phyloP scores from a whole-genome alignment of 2,888 invertebrate genomes.

The Dysmachus trigonus region DNA sequence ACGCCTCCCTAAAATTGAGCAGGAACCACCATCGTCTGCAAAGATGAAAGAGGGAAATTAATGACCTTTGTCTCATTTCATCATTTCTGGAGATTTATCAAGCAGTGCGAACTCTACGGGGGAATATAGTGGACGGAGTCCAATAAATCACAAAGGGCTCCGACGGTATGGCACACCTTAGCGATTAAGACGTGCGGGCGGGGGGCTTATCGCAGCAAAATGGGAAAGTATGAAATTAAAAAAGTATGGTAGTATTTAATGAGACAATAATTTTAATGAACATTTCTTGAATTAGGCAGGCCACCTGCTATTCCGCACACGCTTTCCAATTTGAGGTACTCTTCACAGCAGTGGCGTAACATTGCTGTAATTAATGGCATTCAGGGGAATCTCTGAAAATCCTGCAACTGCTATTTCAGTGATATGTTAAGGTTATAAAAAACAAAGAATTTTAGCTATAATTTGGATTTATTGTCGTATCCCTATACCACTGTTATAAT shows the following conservation, averaged over 20 bases:
- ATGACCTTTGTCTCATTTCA: constrained; percentile 44
- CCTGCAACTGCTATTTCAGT: neutral
- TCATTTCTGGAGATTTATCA: constrained; percentile 46
- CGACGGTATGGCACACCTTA: constrained; percentile 2
- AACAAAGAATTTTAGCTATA: neutral
- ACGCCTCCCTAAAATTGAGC: neutral
- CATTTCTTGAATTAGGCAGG: neutral
- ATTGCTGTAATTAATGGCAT: neutral
- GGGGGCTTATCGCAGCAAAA: neutral
- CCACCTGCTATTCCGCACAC: neutral
- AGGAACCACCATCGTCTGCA: neutral
- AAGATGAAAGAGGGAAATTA: constrained; percentile 35
- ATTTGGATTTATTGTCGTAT: neutral
- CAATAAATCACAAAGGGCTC: constrained; percentile 16
- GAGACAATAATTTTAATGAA: constrained; percentile 30
- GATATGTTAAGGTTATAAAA: neutral
- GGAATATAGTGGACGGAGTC: constrained; percentile 1
- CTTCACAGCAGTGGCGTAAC: neutral
- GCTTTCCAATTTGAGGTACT: neutral
- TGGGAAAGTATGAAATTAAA: constrained; percentile 30
- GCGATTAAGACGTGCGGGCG: neutral
- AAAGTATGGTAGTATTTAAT: neutral
- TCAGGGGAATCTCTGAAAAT: neutral
- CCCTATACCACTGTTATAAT: neutral
- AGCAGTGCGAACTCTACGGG: neutral